phyloP scores from a whole-genome alignment of 2,888 invertebrate species.

The Drepana falcataria region DNA sequence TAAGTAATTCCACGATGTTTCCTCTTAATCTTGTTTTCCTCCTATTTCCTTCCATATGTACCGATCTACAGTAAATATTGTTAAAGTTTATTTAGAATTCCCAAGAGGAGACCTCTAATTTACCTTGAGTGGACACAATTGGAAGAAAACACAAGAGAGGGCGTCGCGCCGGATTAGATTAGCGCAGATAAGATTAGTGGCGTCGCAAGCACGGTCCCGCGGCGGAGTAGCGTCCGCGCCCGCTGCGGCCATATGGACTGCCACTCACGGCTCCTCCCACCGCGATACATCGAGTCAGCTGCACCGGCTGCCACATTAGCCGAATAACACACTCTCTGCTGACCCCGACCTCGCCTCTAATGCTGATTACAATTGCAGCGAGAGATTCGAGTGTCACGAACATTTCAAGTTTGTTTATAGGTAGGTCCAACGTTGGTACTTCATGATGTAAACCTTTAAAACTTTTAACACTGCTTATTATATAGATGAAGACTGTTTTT shows the following conservation, averaged over 20 bases:
- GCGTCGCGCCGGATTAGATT: constrained; percentile 72
- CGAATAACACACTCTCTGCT: constrained; percentile 19
- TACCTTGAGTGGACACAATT: constrained; percentile 75
- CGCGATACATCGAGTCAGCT: constrained; percentile 5
- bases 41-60: constrained; percentile 10
- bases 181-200: constrained; percentile 72
- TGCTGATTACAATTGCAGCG: constrained; percentile 22
- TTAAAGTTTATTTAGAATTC: constrained; percentile 53
- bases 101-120: constrained; percentile 69
- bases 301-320: constrained; percentile 14
- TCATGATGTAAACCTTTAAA: no score
- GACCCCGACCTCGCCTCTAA: constrained; percentile 11
- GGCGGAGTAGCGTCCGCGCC: constrained; percentile 14
- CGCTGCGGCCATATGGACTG: constrained; percentile 46
- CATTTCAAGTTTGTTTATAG: constrained; percentile 12
- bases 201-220: constrained; percentile 30
- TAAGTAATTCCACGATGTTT: background rate
- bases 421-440: no score
- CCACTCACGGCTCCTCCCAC: constrained; percentile 52
- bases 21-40: constrained; percentile 28
- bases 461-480: no score
- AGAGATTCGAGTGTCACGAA: constrained; percentile 15
- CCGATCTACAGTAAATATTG: constrained; percentile 45
- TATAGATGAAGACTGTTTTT: constrained; percentile 4
- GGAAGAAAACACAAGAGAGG: constrained; percentile 75